These are phyloP conservation scores for Clistopyga incitator DNA, from an alignment of 2,888 invertebrate genomes.

Conservation along the genomic window DNA sequence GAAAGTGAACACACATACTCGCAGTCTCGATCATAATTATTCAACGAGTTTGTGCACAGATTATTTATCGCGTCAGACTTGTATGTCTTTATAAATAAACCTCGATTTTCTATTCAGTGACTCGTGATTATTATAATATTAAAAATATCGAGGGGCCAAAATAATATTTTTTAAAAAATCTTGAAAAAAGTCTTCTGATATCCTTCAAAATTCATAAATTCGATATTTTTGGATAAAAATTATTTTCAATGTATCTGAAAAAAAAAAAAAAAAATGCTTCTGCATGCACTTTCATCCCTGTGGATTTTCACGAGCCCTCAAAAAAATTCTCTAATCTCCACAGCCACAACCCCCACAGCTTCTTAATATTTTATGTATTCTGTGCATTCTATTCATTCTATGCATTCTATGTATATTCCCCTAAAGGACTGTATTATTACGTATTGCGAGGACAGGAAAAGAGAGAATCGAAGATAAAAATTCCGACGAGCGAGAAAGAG, in stretches of 20 bases:
- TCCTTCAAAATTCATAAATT: too few relatives aligned
- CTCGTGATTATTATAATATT: not conserved
- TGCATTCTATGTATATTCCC: not conserved
- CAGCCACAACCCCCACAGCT: not conserved
- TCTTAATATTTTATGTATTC: not conserved
- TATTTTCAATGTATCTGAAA: too few relatives aligned
- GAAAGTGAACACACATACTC: constrained; percentile 29
- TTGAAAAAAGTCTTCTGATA: too few relatives aligned
- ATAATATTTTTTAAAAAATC: too few relatives aligned
- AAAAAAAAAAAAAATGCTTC: too few relatives aligned
- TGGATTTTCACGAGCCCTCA: not conserved
- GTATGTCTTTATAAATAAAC: not conserved
- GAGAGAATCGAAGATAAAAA: constrained; percentile 3
- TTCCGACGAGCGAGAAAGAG: constrained; percentile 20
- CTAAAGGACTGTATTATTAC: constrained; percentile 5
- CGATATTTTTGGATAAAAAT: too few relatives aligned
- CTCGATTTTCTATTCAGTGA: not conserved
- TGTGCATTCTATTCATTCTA: not conserved
- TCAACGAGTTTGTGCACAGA: constrained; percentile 3
- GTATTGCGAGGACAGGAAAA: constrained; percentile 5
- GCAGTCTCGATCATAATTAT: constrained; percentile 25
- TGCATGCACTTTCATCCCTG: not conserved
- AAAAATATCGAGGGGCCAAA: not conserved
- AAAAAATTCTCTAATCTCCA: not conserved
- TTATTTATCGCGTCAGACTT: not conserved